Conservation (phyloP, 1,140 invertebrate genomes). For the Bombyx mandarina region DNA sequence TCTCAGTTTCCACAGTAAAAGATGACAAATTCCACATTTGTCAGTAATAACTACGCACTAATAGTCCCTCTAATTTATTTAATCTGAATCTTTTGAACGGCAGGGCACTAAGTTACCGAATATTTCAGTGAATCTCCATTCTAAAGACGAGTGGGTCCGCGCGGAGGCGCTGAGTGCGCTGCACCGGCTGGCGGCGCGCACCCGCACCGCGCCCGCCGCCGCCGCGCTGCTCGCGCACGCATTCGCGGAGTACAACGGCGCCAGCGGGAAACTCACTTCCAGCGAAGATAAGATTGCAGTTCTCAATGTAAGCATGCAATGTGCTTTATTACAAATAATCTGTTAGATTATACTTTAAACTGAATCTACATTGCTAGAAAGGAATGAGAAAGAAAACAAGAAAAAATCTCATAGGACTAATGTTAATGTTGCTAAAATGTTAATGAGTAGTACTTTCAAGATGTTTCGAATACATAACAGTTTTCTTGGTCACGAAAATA, state of each 20-base stretch:
- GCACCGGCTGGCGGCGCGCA: conserved; percentile 73
- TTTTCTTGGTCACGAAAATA: no score
- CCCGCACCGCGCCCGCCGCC: conserved; percentile 78
- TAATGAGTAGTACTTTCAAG: no score
- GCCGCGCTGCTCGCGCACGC: conserved; percentile 79
- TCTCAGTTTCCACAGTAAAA: no score
- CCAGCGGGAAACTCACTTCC: conserved; percentile 92
- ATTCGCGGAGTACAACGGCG: conserved; percentile 90
- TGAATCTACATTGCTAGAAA: no score
- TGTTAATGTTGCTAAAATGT: no score
- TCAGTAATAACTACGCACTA: no score
- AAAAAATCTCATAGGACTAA: no score
- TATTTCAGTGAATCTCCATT: conserved; percentile 79
- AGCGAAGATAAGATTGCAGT: conserved; percentile 90
- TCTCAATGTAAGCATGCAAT: conserved; percentile 74
- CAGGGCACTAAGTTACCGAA: not conserved
- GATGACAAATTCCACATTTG: no score
- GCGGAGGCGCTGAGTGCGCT: conserved; percentile 80
- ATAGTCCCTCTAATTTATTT: not conserved
- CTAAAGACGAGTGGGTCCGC: conserved; percentile 85
- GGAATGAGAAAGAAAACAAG: no score
- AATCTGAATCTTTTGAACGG: not conserved
- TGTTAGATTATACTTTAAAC: no score
- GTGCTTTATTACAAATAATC: no score
- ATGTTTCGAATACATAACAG: no score